Conservation (phyloP, 1,140 invertebrate genomes). For the Latrodectus geometricus region DNA sequence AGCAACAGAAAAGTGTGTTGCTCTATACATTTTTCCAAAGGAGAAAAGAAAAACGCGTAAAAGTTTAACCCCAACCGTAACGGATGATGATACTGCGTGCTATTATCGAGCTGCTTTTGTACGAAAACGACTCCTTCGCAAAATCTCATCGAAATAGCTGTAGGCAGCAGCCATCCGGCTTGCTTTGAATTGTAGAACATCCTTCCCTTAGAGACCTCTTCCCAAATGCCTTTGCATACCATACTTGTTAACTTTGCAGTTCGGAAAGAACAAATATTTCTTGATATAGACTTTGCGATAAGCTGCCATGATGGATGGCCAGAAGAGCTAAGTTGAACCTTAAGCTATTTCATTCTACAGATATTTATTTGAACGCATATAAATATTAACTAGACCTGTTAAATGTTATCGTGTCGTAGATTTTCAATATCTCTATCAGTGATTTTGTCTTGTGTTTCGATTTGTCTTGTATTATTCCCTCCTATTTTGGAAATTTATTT, state of each 20-base stretch:
- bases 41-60: background rate
- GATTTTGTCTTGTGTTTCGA: too few species aligned
- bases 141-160: slow-evolving; percentile 1
- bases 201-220: background rate
- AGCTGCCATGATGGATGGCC: too few species aligned
- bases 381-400: too few species aligned
- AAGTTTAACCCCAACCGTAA: slow-evolving; percentile 10
- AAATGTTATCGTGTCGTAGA: too few species aligned
- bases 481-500: too few species aligned
- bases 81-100: background rate
- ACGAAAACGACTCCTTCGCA: background rate
- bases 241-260: background rate
- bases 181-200: background rate
- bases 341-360: too few species aligned
- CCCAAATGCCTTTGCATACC: background rate
- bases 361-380: too few species aligned
- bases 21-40: background rate
- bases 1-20: background rate
- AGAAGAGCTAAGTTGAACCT: too few species aligned
- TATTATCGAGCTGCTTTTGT: background rate
- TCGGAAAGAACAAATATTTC: background rate
- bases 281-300: background rate
- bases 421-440: too few species aligned
- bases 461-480: too few species aligned
- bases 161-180: background rate